Evolutionary conservation across 2,888 invertebrate genomes (phyloP), one percentile per base, ranked within the genome.

Genomic region (Deilephila elpenor): DNA sequence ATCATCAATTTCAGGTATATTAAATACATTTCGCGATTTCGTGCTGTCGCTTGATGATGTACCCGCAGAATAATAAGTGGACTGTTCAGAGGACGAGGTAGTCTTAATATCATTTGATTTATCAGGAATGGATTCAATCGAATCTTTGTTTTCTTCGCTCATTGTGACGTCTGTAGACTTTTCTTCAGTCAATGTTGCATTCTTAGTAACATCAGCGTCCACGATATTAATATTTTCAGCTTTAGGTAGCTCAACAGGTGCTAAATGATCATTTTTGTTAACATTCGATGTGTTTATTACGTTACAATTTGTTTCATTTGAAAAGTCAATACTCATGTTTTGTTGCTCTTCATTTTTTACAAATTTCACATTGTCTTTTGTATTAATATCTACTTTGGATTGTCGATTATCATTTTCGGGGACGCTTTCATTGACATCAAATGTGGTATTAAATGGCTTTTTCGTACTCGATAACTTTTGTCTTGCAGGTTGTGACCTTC

Each of bases 1-100:
- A 71, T 91, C 91, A 77, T 91, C 88, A 75, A 93, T 91, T 84
- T 93, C 93, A 53, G 93, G 93, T 62, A 93, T 78, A 76, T 93
- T 93, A 75, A 92, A 92, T 17, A 91, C 91, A 78, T 89, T 93
- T 84, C 79, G 91, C n/a, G 83, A 76, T 70, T 82, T 78, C 32
- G 78, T 76, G 72, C 81, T 84, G 64, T 89, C 89, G 74, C 76
- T 80, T 67, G 89, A 89, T 32, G 88, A 88, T 61, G 85, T 78
- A 0, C 81, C 83, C 37, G 83, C 84, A 29, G 91, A 87, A 75
- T 79, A 86, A 76, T 90, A 88, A 51, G 83, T 77, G 34, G 89
- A 91, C 62, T 87, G 87, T 73, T 90, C 90, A 34, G 87, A 89
- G 51, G 89, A 90, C 25, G 88, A 88, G 6, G 85, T 80, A 37